Evolutionary conservation across 2,888 invertebrate species (phyloP), one percentile per base, ranked within the genome.

Genomic region (Empis stercorea): DNA sequence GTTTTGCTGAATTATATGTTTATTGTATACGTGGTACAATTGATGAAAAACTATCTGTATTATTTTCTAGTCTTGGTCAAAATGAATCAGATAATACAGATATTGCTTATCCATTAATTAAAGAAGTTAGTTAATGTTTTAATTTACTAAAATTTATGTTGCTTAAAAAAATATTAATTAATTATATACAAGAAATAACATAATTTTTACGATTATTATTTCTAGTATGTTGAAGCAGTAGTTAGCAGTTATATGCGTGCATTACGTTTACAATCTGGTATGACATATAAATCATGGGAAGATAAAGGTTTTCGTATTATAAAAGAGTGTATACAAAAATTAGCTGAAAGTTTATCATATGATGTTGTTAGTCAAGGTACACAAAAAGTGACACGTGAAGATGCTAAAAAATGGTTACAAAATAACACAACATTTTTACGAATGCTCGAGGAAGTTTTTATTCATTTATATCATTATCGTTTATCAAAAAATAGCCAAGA

Each of bases 161-260:
- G n/a, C n/a, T n/a, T n/a, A n/a, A n/a, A n/a, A n/a, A n/a, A n/a
- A n/a, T n/a, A n/a, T n/a, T n/a, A n/a, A n/a, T n/a, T n/a, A n/a
- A n/a, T n/a, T n/a, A 20, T 20, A 20, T 20, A 20, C 20, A n/a
- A n/a, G n/a, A n/a, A n/a, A n/a, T n/a, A n/a, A n/a, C n/a, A n/a
- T n/a, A 39, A 38, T n/a, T 45, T 60, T 16, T 53, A 54, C 5
- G 3, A 20, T 13, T 57, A 52, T 39, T 64, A 57, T 48, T 64
- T 70, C n/a, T 69, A 83, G 76, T 86, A 84, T 61, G 80, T 85
- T 52, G 82, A 84, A 62, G 80, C 82, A 52, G 78, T 85, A 57
- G 80, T 84, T 1, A 81, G 81, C 30, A 84, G 84, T 1, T 86
- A 83, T 61, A 76, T 85, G 63, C 79, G 78, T 61, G 76, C 80